phyloP scores from a whole-genome alignment of 2,113 vertebrate species.

The Leuciscus idus region DNA sequence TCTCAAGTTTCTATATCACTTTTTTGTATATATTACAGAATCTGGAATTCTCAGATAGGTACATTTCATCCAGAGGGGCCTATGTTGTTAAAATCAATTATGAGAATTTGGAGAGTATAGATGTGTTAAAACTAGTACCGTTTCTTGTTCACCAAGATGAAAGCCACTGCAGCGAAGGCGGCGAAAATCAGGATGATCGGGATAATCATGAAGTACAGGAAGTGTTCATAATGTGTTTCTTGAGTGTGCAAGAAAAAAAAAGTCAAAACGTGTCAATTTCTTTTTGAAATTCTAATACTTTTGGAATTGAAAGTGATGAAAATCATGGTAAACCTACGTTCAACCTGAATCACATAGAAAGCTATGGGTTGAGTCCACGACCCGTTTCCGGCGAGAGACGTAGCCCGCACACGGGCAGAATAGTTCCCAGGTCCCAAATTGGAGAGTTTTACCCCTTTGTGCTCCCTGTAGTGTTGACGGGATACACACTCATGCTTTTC shows the following conservation, averaged over 20 bases:
- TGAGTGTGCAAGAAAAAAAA: neutral
- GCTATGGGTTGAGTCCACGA: constrained; percentile 89
- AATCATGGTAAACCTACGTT: constrained; percentile 79
- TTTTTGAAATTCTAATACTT: neutral
- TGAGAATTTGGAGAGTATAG: neutral
- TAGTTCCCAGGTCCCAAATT: constrained; percentile 93
- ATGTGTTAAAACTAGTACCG: constrained; percentile 70
- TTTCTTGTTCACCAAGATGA: constrained; percentile 86
- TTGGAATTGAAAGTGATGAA: neutral
- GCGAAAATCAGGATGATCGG: constrained; percentile 79
- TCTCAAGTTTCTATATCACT: constrained; percentile 3
- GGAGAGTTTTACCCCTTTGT: constrained; percentile 82
- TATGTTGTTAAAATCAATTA: neutral
- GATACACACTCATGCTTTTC: constrained; percentile 94
- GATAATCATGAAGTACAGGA: constrained; percentile 85
- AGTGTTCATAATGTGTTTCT: constrained; percentile 79
- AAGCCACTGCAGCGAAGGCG: constrained; percentile 72
- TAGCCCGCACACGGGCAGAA: constrained; percentile 90
- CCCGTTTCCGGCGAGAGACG: constrained; percentile 94
- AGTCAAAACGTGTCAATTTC: neutral
- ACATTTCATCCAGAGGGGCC: neutral
- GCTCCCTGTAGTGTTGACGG: constrained; percentile 84
- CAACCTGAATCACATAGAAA: constrained; percentile 84
- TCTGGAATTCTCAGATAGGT: neutral
- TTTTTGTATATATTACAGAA: neutral